These are phyloP conservation scores for Gisinianus flammeolus DNA, from an alignment of 2,888 invertebrate genomes.

Conservation along the genomic window DNA sequence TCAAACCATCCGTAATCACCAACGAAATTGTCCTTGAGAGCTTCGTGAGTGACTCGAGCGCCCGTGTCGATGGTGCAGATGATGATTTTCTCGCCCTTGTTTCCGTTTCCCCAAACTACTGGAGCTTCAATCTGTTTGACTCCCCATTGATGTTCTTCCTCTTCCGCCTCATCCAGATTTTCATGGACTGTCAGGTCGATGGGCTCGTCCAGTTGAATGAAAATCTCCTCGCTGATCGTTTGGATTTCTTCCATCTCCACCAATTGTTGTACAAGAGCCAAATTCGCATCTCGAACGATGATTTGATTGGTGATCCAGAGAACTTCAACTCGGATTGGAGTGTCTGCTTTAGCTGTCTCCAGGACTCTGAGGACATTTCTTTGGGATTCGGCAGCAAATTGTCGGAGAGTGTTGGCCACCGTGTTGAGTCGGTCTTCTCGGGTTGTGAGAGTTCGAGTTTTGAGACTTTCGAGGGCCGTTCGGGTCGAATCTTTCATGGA, in stretches of 20 bases:
- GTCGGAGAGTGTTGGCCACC: background rate
- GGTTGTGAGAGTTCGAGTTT: background rate
- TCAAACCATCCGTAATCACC: constrained; percentile 40
- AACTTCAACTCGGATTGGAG: background rate
- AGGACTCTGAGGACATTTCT: background rate
- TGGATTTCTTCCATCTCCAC: background rate
- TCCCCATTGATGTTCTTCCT: constrained; percentile 27
- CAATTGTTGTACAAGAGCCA: background rate
- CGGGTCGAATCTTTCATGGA: constrained; percentile 4
- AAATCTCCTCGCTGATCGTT: background rate
- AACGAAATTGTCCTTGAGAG: constrained; percentile 23
- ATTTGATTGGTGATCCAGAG: constrained; percentile 30
- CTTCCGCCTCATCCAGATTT: constrained; percentile 1
- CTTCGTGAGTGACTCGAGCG: constrained; percentile 27
- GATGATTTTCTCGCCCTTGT: constrained; percentile 13
- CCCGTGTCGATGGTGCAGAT: constrained; percentile 25
- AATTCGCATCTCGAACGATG: constrained; percentile 2
- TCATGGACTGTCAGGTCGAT: constrained; percentile 7
- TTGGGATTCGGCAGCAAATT: constrained; percentile 19
- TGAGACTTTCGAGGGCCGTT: background rate
- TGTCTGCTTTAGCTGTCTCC: background rate
- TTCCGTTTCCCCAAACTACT: constrained; percentile 6
- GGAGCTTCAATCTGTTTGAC: constrained; percentile 31
- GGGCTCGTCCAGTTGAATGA: constrained; percentile 12
- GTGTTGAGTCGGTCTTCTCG: constrained; percentile 12